Percentiles rank a stretch among this genome's conserved stretches.
Evolutionary conservation across 2,888 invertebrate genomes (phyloP).

Genomic region (Himalopsyche tibetana): DNA sequence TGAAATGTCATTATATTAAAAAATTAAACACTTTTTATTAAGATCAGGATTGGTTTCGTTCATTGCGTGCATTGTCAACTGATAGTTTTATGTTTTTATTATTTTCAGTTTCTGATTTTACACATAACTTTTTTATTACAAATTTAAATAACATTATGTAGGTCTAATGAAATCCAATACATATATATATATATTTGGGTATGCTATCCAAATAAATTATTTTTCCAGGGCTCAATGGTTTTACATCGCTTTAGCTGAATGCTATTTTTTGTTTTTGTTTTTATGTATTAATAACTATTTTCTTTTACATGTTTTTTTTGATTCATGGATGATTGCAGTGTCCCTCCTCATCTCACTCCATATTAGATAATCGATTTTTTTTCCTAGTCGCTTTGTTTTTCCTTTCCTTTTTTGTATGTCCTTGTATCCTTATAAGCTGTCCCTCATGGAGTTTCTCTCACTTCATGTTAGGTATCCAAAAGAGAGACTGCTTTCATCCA

Average conservation of each 20-base stretch:
- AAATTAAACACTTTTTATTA: too few relatives aligned
- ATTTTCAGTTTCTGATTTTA: too few relatives aligned
- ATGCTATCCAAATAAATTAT: neutral
- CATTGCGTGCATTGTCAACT: too few relatives aligned
- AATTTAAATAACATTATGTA: too few relatives aligned
- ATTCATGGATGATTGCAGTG: slow-evolving; percentile 63
- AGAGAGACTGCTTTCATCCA: slow-evolving; percentile 94
- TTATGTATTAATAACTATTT: slow-evolving; percentile 27
- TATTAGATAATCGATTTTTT: slow-evolving; percentile 67
- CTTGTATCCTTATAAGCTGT: slow-evolving; percentile 66
- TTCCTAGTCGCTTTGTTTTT: slow-evolving; percentile 76
- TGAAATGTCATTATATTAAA: too few relatives aligned
- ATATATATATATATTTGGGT: too few relatives aligned
- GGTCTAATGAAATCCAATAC: too few relatives aligned
- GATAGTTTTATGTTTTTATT: too few relatives aligned
- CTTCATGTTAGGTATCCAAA: slow-evolving; percentile 74
- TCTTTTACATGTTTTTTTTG: slow-evolving; percentile 49
- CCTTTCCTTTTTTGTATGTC: slow-evolving; percentile 65
- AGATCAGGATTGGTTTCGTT: too few relatives aligned
- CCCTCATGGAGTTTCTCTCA: slow-evolving; percentile 66
- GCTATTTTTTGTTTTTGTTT: neutral
- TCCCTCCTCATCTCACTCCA: slow-evolving; percentile 59
- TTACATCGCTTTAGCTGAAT: slow-evolving; percentile 18
- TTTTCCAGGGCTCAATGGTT: slow-evolving; percentile 1
- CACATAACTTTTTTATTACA: too few relatives aligned